Evolutionary conservation across 2,113 vertebrate genomes (phyloP), one percentile per base, ranked within the genome.

Genomic region (Rallus limicola): DNA sequence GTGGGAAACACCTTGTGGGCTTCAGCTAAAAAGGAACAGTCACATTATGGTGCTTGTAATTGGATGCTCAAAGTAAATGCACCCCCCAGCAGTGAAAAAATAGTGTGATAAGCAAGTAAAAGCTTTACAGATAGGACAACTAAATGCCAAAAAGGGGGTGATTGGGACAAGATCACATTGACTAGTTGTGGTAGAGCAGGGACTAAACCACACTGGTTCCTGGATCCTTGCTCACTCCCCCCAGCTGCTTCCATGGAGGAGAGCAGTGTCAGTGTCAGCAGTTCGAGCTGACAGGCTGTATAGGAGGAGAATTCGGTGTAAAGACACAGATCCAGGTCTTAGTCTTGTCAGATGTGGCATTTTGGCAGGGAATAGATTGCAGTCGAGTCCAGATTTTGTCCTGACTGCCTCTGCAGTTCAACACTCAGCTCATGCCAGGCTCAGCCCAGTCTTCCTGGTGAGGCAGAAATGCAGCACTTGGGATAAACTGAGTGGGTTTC

Each of bases 261-360:
- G 59, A 14, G 14, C 18, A 50, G 55, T 16, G 64, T 3, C 18
- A 50, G 55, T 14, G 64, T 3, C 38, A 17, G n/a, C 42, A 2
- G 8, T 8, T 36, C 16, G 21, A 0, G 10, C 29, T 13, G 6
- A 0, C 0, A 17, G 46, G 52, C 69, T 55, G 9, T 2, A 8
- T 3, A 48, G 46, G 56, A 67, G 65, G 40, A 68, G 74, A 69
- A 52, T 24, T 3, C 2, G 48, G 62, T 36, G 53, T 19, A 40
- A 34, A 21, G n/a, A 26, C 65, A 55, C 16, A 38, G 53, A 38
- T 25, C 44, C 62, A 15, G 25, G 19, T 23, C 56, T 69, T 65
- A 29, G 21, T 2, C 31, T 3, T 13, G 9, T 26, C 50, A 26
- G 26, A 25, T 8, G 19, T 19, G 75, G 23, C 28, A 13, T 58